Conservation (phyloP, 2,113 vertebrate species). For the Corapipo altera region DNA sequence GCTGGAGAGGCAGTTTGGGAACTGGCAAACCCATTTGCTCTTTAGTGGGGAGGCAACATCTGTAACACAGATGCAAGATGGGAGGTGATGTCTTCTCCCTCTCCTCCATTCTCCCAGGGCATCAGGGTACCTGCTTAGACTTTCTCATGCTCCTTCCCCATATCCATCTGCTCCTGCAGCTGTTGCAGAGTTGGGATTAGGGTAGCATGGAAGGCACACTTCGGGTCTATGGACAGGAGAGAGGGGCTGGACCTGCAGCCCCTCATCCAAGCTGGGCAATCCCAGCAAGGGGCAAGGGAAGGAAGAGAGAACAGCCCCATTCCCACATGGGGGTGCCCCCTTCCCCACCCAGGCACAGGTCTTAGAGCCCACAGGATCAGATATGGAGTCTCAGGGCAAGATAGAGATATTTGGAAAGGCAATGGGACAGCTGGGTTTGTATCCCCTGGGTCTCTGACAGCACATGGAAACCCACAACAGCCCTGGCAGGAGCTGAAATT, state of each 20-base stretch:
- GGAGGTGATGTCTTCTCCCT: not conserved
- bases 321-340: not conserved
- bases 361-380: constrained; percentile 59
- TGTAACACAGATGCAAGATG: not conserved
- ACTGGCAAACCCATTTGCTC: not conserved
- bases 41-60: not conserved
- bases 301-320: not conserved
- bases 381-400: constrained; percentile 69
- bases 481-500: not conserved
- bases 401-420: constrained; percentile 80
- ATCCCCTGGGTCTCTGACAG: constrained; percentile 61
- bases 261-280: not conserved
- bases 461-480: constrained; percentile 67
- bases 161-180: constrained; percentile 79
- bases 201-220: constrained; percentile 73
- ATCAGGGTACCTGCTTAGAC: not conserved
- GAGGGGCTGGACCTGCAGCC: not conserved
- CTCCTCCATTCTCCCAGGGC: not conserved
- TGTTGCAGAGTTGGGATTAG: constrained; percentile 78
- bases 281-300: not conserved
- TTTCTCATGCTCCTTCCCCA: not conserved
- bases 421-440: constrained; percentile 62
- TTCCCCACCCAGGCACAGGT: not conserved
- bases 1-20: not conserved
- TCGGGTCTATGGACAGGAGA: constrained; percentile 68